Conservation (phyloP, 2,113 vertebrate species). For the Murina feae region DNA sequence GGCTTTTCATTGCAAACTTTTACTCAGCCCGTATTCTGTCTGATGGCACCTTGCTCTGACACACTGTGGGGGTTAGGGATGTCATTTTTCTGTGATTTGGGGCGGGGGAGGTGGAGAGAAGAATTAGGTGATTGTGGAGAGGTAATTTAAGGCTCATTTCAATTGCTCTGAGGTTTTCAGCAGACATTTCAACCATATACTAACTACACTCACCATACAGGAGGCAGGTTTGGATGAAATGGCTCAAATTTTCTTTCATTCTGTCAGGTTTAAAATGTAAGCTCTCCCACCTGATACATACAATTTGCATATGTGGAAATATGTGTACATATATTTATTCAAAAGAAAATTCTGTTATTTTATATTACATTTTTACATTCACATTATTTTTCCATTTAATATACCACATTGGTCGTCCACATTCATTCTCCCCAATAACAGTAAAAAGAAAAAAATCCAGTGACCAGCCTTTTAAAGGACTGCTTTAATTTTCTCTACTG, state of each 20-base stretch:
- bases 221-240: not conserved
- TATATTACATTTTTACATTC: not conserved
- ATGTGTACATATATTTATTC: not conserved
- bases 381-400: not conserved
- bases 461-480: not conserved
- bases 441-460: not conserved
- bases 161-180: not conserved
- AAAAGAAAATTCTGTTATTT: not conserved
- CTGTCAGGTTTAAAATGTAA: not conserved
- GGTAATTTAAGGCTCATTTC: conserved; percentile 20
- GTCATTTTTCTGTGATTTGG: not conserved
- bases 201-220: not conserved
- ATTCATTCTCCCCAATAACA: not conserved
- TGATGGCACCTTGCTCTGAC: not conserved
- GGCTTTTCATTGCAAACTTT: not conserved
- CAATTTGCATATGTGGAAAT: not conserved
- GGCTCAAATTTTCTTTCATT: not conserved
- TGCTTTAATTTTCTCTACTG: not conserved
- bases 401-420: not conserved
- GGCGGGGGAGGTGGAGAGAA: not conserved
- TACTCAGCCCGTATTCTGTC: not conserved
- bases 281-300: not conserved
- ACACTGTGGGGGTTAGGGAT: not conserved
- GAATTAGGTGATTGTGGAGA: not conserved
- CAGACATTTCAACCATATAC: not conserved